A percentile compares a stretch with the other conserved stretches of the same genome.
phyloP scores from a whole-genome alignment of 2,113 vertebrate species.

The Myodes glareolus region DNA sequence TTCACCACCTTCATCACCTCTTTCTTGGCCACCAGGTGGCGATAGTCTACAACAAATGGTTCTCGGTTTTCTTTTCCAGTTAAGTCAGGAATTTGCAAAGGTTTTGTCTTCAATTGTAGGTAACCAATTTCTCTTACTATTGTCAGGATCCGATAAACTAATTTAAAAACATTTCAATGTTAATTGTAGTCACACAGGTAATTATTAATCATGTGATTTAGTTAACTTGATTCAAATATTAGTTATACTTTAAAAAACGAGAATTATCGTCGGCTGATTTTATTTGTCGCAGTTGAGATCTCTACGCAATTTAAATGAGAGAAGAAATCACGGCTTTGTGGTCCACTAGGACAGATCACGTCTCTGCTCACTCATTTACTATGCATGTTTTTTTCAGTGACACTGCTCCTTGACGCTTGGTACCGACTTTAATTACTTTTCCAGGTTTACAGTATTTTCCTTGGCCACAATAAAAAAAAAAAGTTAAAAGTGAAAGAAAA shows the following conservation, averaged over 20 bases:
- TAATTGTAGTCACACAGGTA: neutral
- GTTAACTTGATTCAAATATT: neutral
- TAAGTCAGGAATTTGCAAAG: neutral
- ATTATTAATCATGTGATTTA: neutral
- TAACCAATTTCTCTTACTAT: neutral
- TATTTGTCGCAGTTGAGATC: neutral
- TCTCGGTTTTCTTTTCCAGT: neutral
- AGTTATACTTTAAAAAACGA: neutral
- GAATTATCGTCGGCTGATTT: neutral
- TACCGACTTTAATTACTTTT: neutral
- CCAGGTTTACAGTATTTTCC: slow-evolving; percentile 19
- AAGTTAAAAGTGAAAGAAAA: neutral
- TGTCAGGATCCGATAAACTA: neutral
- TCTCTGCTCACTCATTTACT: neutral
- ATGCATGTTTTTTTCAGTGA: neutral
- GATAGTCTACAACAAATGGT: slow-evolving; percentile 60
- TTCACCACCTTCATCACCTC: neutral
- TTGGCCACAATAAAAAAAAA: neutral
- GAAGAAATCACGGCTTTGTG: neutral
- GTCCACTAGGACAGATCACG: neutral
- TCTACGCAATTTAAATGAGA: neutral
- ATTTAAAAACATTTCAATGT: neutral
- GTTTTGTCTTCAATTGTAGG: neutral
- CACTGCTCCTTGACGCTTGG: neutral
- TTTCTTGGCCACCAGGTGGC: slow-evolving; percentile 67